Base-by-base conservation (phyloP, 2,797 vertebrate species). In the Spheniscus humboldti region DNA sequence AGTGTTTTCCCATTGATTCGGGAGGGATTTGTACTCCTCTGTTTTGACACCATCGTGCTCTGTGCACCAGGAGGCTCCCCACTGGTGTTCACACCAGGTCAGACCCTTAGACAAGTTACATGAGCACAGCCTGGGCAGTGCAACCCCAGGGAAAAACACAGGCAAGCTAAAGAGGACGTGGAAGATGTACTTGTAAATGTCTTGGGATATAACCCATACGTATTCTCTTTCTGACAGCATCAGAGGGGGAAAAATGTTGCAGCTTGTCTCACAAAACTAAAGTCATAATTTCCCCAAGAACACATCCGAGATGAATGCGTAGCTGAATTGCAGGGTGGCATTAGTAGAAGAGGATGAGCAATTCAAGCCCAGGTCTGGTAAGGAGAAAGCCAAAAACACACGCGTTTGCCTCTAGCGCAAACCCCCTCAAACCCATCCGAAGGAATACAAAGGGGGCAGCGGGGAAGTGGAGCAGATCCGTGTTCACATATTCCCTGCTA, bases 231-330 rank as follows among this genome's bases (percentile, higher is more conserved):
- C 57, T 33, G 74, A 62, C 16, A 25, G 53, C 33, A 15, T 5
- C 72, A 35, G 60, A 33, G 10, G 15, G 17, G 25, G 5, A 45
- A n/a, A 72, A 43, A 15, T 0, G 0, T 10, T 22, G 14, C 69
- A 18, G 66, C 9, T 62, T 8, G 16, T 62, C 33, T 52, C 28
- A 6, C 41, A 27, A 25, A 79, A 22, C 47, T 25, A 1, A 62
- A 55, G 33, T 2, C 23, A 0, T 4, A 18, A 31, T 25, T 74
- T 6, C 48, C 67, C 52, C 10, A 5, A 13, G 28, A 41, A 30
- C 6, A 13, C 3, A 0, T 5, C 11, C 0, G 1, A n/a, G 63
- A 17, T 12, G 43, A 23, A 33, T 0, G 1, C 0, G 1, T 0
- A 35, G 73, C 60, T 6, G 24, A 37, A 50, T 13, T 1, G 0